Evolutionary conservation across 1,140 invertebrate genomes (phyloP).

Genomic region (Alviniconcha marisindica): DNA sequence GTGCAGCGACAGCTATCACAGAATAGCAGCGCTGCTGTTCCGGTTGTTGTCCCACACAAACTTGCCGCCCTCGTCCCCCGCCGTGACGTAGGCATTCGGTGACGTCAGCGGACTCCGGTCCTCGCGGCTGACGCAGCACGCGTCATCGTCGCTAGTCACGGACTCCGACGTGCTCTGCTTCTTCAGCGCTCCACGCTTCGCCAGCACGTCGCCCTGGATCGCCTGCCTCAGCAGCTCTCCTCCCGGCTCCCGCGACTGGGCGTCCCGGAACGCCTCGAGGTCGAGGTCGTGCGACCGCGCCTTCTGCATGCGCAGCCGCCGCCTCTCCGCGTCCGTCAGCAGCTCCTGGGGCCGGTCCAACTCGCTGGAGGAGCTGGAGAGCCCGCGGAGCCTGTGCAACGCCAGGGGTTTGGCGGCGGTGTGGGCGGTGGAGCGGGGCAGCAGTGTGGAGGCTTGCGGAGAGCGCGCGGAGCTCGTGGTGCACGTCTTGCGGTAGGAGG

Average conservation of each 20-base stretch:
- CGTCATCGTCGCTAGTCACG: background rate
- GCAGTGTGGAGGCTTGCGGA: background rate
- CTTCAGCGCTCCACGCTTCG: background rate
- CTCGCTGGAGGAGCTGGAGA: background rate
- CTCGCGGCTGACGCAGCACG: background rate
- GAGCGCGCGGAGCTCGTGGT: background rate
- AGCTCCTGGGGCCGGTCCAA: background rate
- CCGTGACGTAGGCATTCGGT: background rate
- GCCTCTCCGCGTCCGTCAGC: background rate
- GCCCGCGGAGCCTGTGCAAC: conserved; percentile 2
- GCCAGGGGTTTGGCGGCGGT: conserved; percentile 6
- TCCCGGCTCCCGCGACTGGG: background rate
- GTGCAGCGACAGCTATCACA: background rate
- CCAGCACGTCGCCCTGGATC: background rate
- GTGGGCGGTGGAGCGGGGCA: background rate
- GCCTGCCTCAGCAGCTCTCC: conserved; percentile 21
- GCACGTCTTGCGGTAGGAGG: conserved; percentile 23
- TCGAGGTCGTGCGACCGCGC: conserved; percentile 21
- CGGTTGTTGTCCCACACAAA: conserved; percentile 10
- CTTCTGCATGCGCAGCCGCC: conserved; percentile 10
- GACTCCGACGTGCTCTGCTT: conserved; percentile 15
- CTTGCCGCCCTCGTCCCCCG: background rate
- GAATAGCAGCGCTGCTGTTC: conserved; percentile 7
- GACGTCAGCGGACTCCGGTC: conserved; percentile 15
- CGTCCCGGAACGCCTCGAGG: background rate